phyloP scores from a whole-genome alignment of 2,888 invertebrate genomes.

The Cinara cedri region DNA sequence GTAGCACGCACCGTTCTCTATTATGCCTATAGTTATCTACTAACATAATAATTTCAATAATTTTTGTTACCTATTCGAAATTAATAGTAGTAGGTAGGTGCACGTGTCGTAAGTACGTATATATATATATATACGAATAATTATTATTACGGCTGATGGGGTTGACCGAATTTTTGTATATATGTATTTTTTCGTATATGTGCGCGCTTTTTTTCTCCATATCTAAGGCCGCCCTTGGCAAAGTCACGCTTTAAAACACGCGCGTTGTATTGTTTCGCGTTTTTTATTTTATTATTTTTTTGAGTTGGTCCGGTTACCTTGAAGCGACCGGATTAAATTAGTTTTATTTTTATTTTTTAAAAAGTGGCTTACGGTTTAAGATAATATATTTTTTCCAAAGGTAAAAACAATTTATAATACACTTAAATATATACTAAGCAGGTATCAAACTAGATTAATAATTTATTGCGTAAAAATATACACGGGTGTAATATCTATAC shows the following conservation, averaged over 20 bases:
- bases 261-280: conserved; percentile 38
- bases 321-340: conserved; percentile 36
- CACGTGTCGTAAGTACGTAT: no score
- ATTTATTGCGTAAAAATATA: conserved; percentile 36
- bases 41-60: no score
- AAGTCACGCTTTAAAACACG: conserved; percentile 47
- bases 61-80: no score
- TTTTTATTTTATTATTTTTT: not conserved
- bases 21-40: no score
- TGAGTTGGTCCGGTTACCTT: not conserved
- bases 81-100: no score
- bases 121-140: no score
- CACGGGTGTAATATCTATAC: no score
- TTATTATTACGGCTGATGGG: not conserved
- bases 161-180: not conserved
- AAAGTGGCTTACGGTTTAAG: conserved; percentile 4
- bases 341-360: not conserved
- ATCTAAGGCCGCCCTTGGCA: conserved; percentile 47
- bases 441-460: conserved; percentile 18
- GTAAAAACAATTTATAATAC: conserved; percentile 46
- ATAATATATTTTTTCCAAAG: conserved; percentile 1
- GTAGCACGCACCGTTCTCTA: no score
- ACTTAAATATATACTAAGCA: not conserved
- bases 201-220: not conserved
- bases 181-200: conserved; percentile 11